Evolutionary conservation across 2,797 vertebrate species (phyloP).

Genomic region (Hydrophis major): DNA sequence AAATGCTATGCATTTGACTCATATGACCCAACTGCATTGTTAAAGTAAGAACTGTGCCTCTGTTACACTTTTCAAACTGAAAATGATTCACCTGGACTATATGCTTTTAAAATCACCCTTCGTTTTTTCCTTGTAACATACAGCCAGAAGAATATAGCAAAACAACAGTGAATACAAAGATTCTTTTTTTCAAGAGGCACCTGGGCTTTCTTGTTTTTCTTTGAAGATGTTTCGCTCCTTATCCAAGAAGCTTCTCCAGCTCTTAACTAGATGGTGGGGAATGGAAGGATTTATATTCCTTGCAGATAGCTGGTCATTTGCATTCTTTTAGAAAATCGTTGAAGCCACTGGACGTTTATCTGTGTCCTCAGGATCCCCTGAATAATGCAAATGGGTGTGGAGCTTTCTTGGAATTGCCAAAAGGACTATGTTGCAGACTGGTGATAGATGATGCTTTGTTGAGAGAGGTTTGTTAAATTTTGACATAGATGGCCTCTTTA

Average conservation of each 20-base stretch:
- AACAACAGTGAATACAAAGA: neutral
- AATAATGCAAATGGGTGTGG: neutral
- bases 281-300: neutral
- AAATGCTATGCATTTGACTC: slow-evolving; percentile 40
- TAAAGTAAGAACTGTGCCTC: slow-evolving; percentile 51
- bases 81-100: neutral
- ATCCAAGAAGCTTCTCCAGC: neutral
- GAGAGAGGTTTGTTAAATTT: neutral
- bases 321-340: neutral
- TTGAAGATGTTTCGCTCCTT: neutral
- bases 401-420: neutral
- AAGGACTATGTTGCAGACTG: neutral
- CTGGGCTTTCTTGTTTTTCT: neutral
- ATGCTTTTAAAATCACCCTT: neutral
- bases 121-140: neutral
- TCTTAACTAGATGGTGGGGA: neutral
- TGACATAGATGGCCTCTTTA: neutral
- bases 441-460: neutral
- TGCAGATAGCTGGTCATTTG: neutral
- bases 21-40: slow-evolving; percentile 45
- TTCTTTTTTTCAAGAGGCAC: neutral
- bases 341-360: neutral
- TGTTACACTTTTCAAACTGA: neutral
- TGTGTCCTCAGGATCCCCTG: neutral
- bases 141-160: neutral